Conservation (phyloP, 2,888 invertebrate species). For the Nymphalis polychloros region DNA sequence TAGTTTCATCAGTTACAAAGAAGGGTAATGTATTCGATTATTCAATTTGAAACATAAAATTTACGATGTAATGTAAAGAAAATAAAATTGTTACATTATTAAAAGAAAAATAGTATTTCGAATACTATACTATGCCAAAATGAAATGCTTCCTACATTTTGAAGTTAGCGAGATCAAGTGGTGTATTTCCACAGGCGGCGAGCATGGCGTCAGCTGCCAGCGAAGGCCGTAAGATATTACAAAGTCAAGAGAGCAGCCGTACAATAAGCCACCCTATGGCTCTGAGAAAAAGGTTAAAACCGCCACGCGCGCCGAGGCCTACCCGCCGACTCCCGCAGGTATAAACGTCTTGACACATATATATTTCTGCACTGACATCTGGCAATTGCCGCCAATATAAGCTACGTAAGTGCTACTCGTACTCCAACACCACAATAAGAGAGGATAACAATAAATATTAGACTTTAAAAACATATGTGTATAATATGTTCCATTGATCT, state of each 20-base stretch:
- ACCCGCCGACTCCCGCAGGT: constrained; percentile 82
- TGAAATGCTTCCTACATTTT: constrained; percentile 32
- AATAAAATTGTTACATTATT: background rate
- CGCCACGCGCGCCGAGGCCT: constrained; percentile 67
- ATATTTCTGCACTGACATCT: constrained; percentile 40
- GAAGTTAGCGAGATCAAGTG: constrained; percentile 35
- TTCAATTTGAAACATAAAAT: no score
- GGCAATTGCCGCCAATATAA: constrained; percentile 41
- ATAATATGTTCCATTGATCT: no score
- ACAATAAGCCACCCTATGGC: constrained; percentile 77
- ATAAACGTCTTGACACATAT: constrained; percentile 45
- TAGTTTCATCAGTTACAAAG: no score
- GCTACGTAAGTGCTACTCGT: constrained; percentile 25
- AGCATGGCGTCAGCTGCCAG: constrained; percentile 82
- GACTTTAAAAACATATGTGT: background rate
- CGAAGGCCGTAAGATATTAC: constrained; percentile 73
- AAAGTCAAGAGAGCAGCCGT: constrained; percentile 71
- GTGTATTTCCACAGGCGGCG: constrained; percentile 66
- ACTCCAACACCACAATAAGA: constrained; percentile 29
- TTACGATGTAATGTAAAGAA: background rate
- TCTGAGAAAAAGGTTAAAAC: constrained; percentile 66
- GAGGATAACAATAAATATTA: background rate
- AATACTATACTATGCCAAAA: constrained; percentile 19
- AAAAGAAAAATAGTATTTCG: constrained; percentile 19
- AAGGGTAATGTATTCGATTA: no score